Conservation (phyloP, 2,113 vertebrate species). For the Prunella himalayana region DNA sequence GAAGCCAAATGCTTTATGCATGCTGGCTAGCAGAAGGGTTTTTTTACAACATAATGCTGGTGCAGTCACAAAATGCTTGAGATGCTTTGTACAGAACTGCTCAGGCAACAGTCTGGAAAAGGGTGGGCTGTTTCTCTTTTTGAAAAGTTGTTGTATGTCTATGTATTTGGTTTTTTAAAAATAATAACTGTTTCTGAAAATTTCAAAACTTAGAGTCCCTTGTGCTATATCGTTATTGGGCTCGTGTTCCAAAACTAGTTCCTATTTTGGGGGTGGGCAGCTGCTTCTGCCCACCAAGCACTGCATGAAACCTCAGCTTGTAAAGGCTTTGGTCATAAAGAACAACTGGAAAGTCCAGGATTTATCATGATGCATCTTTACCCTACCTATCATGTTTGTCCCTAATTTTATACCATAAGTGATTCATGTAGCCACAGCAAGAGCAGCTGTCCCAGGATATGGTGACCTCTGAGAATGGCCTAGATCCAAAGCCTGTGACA, state of each 20-base stretch:
- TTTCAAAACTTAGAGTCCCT: neutral
- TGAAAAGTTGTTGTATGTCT: neutral
- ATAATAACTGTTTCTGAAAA: neutral
- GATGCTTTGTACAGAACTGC: neutral
- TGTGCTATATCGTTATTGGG: neutral
- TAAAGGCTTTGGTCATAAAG: neutral
- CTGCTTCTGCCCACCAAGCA: neutral
- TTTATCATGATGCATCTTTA: neutral
- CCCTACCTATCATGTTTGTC: neutral
- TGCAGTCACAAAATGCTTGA: neutral
- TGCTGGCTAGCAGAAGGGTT: neutral
- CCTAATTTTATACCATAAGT: neutral
- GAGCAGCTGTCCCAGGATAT: neutral
- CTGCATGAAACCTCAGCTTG: neutral
- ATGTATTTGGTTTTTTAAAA: neutral
- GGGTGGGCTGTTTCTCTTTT: neutral
- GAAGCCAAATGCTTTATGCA: conserved; percentile 28
- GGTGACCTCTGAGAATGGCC: neutral
- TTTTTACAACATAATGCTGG: neutral
- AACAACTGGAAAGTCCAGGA: neutral
- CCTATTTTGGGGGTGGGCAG: neutral
- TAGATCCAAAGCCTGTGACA: neutral
- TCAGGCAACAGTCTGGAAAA: conserved; percentile 21
- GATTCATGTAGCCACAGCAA: neutral
- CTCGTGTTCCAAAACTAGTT: neutral